phyloP scores from a whole-genome alignment of 2,797 vertebrate genomes.

The Tangara arthus region DNA sequence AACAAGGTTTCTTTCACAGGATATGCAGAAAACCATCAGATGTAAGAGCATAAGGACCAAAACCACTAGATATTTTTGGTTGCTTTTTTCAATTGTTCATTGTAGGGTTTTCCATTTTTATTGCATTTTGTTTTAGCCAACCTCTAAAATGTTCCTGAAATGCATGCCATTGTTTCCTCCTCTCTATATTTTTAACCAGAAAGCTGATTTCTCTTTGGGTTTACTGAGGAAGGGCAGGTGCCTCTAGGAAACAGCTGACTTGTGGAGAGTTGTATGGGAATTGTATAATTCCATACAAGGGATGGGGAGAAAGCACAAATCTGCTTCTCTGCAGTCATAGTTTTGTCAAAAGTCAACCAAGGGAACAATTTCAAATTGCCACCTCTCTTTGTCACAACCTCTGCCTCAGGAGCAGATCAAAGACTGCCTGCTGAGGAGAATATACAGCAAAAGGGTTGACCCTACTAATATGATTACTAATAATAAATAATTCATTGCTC shows the following conservation, averaged over 20 bases:
- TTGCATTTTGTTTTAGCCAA: neutral
- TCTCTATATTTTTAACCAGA: neutral
- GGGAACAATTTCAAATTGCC: neutral
- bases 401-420: neutral
- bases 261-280: neutral
- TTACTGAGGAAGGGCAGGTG: neutral
- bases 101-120: neutral
- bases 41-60: neutral
- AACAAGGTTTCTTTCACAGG: neutral
- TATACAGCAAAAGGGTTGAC: neutral
- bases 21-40: neutral
- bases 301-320: neutral
- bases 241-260: neutral
- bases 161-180: neutral
- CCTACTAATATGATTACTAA: neutral
- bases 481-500: neutral
- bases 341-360: neutral
- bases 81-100: neutral
- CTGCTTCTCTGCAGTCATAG: neutral
- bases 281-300: accelerated
- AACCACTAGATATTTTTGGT: neutral
- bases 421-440: neutral
- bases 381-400: neutral
- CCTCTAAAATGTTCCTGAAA: neutral
- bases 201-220: neutral